Percentiles rank a stretch among this genome's conserved stretches.
Conservation (phyloP, 2,113 vertebrate species). For the Pterophyllum scalare region DNA sequence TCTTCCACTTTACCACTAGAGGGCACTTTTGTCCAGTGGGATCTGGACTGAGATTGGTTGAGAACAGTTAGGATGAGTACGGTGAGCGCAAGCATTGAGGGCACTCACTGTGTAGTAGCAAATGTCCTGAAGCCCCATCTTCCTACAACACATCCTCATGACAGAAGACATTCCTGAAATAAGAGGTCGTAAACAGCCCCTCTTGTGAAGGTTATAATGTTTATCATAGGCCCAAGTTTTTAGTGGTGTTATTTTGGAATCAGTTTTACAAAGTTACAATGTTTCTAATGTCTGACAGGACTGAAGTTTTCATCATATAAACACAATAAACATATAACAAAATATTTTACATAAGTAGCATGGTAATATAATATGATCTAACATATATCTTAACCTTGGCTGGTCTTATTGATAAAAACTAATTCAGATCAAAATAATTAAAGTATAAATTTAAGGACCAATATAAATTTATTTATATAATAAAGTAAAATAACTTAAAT, state of each 20-base stretch:
- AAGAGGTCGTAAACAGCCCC: neutral
- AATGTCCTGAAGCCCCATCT: neutral
- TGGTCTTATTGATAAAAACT: no score
- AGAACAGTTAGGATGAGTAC: neutral
- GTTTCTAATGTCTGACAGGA: neutral
- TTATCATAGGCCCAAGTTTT: neutral
- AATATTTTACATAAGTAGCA: neutral
- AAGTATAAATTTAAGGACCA: no score
- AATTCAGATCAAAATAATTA: no score
- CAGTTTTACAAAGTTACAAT: neutral
- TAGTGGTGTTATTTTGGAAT: neutral
- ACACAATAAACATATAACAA: neutral
- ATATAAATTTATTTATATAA: no score
- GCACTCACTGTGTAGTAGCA: neutral
- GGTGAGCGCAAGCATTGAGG: neutral
- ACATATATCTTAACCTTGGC: neutral
- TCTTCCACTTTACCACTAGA: conserved; percentile 75
- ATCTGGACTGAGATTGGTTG: neutral
- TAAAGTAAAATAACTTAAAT: no score
- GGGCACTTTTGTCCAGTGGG: conserved; percentile 50
- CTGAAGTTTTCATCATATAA: neutral
- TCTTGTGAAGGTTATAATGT: neutral
- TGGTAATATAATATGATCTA: neutral
- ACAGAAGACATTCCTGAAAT: neutral
- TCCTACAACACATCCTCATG: neutral